These are phyloP conservation scores for Coluber constrictor DNA, from an alignment of 2,797 vertebrate species.

Conservation along the genomic window DNA sequence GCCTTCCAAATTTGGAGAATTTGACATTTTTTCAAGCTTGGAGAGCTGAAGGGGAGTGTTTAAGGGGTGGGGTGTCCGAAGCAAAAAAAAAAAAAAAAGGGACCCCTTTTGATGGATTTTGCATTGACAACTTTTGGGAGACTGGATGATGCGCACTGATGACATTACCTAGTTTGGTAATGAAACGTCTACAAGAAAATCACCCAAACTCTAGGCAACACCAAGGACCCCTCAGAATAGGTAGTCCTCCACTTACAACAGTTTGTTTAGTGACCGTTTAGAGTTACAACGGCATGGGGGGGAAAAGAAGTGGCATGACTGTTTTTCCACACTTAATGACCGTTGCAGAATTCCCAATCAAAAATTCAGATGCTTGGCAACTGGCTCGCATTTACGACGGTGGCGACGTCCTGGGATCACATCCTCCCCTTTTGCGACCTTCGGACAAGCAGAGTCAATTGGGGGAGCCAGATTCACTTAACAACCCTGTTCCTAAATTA, in stretches of 20 bases:
- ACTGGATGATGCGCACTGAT: not conserved
- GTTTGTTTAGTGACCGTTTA: no score
- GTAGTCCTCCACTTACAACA: no score
- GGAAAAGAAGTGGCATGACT: fast-evolving
- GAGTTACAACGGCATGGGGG: no score
- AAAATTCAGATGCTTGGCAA: not conserved
- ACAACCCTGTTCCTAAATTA: not conserved
- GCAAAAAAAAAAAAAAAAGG: not conserved
- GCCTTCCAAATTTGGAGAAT: not conserved
- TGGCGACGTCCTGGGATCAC: no score
- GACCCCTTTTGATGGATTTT: not conserved
- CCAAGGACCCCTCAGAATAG: not conserved
- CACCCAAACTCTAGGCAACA: not conserved
- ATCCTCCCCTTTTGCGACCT: no score
- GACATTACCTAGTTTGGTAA: not conserved
- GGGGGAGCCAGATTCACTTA: not conserved
- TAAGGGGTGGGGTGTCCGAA: not conserved
- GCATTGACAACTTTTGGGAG: not conserved
- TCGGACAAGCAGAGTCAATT: no score
- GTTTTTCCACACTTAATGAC: not conserved
- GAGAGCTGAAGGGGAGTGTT: not conserved
- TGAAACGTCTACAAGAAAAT: not conserved
- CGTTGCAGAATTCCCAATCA: fast-evolving
- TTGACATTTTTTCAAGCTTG: not conserved
- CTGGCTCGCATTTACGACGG: not conserved